These are phyloP conservation scores for Subacronicta megacephala DNA, from an alignment of 2,888 invertebrate genomes.

Conservation along the genomic window DNA sequence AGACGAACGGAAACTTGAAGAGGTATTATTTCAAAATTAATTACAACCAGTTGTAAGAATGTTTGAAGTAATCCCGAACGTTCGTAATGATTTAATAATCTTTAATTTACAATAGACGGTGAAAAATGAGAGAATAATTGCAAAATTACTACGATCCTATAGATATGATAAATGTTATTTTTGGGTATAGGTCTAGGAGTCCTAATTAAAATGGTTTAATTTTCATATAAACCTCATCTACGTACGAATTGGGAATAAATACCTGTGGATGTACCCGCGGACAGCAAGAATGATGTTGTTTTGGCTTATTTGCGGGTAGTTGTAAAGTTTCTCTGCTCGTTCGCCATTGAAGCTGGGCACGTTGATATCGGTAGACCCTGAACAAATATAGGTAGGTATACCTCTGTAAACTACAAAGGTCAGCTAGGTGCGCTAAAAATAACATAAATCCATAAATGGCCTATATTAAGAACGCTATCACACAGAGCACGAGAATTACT, in stretches of 20 bases:
- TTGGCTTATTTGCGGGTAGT: slow-evolving; percentile 79
- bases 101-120: slow-evolving; percentile 35
- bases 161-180: no score
- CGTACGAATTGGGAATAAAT: no score
- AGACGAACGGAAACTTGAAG: slow-evolving; percentile 32
- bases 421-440: slow-evolving; percentile 18
- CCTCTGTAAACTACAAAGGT: slow-evolving; percentile 6
- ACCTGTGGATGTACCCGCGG: slow-evolving; percentile 82
- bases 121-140: slow-evolving; percentile 13
- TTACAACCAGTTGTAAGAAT: slow-evolving; percentile 41
- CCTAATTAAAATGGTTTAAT: no score
- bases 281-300: slow-evolving; percentile 89
- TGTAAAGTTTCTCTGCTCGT: slow-evolving; percentile 91
- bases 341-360: slow-evolving; percentile 91
- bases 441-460: slow-evolving; percentile 10
- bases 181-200: no score
- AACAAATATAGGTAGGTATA: slow-evolving; percentile 20
- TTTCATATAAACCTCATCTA: no score
- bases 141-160: neutral
- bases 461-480: slow-evolving; percentile 13
- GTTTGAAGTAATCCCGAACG: slow-evolving; percentile 41
- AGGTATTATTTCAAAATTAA: slow-evolving; percentile 49
- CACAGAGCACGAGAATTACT: slow-evolving; percentile 23
- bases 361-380: slow-evolving; percentile 91
- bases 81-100: slow-evolving; percentile 44